Evolutionary conservation across 2,797 vertebrate genomes (phyloP), one percentile per base, ranked within the genome.

Genomic region (Lophotriccus pileatus): DNA sequence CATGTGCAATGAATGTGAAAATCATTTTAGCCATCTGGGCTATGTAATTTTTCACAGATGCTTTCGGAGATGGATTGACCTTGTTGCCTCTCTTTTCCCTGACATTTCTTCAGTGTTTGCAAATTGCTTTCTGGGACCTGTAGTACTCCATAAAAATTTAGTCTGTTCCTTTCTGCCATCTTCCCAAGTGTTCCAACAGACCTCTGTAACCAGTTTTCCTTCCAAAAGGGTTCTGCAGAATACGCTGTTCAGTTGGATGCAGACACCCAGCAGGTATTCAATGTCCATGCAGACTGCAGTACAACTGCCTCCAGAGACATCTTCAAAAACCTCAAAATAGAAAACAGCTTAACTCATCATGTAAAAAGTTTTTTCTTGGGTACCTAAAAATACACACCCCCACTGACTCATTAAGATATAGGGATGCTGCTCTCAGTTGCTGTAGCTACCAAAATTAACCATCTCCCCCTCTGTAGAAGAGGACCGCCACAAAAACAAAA

Each of bases 1-100:
- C 89, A 88, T 92, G 92, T 92, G 87, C 93, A 84, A 60, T 78
- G 87, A 96, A 96, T 96, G 87, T 92, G 84, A 92, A 87, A 95
- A 92, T 43, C 44, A 89, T 93, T 93, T 84, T 70, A 91, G 83
- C 84, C 92, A 90, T 68, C 90, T 90, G 85, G 87, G 69, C 76
- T 78, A 82, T 14, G 76, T 63, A 81, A 94, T 94, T 94, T 96
- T 95, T 96, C 91, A 91, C 85, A 86, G 73, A 91, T 79, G 83
- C 55, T 88, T 91, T 84, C 2, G 5, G 76, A 89, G 66, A 39
- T 84, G 67, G 50, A 73, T 82, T 28, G 66, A 91, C 82, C 11
- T 4, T 36, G 47, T 74, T 68, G 55, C 39, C 49, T 62, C 60
- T 79, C 64, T 74, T 69, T 87, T 88, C 69, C 44, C 22, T 70